Conservation (phyloP, 1,140 invertebrate genomes). For the Wiebesia pumilae region DNA sequence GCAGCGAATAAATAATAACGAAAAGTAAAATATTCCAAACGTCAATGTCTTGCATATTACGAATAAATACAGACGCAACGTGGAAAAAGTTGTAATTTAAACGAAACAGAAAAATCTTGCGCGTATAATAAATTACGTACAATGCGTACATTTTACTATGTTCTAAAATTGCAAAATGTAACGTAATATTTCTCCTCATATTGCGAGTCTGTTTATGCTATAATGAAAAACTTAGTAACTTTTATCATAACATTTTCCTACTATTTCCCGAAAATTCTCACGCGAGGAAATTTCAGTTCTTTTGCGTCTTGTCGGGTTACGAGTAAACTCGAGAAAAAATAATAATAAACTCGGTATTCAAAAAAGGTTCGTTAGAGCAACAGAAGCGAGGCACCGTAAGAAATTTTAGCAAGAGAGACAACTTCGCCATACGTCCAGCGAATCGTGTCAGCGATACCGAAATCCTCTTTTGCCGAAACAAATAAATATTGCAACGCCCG, state of each 20-base stretch:
- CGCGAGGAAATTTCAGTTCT: background rate
- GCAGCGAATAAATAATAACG: background rate
- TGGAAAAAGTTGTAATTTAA: background rate
- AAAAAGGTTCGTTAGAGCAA: background rate
- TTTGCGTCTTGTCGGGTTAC: background rate
- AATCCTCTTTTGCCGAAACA: background rate
- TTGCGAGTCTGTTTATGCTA: background rate
- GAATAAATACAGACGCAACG: background rate
- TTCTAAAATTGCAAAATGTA: background rate
- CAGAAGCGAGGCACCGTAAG: background rate
- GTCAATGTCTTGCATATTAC: background rate
- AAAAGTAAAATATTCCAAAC: too few species aligned
- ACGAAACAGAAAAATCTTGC: background rate
- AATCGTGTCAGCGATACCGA: background rate
- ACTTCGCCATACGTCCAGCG: background rate
- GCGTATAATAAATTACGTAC: background rate
- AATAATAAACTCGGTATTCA: background rate
- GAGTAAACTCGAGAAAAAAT: background rate
- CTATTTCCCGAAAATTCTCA: background rate
- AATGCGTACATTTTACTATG: background rate
- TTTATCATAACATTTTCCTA: slow-evolving; percentile 12
- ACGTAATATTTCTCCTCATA: background rate
- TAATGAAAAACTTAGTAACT: background rate
- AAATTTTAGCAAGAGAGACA: slow-evolving; percentile 1
- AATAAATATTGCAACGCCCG: background rate